Base-by-base conservation (phyloP, 2,113 vertebrate species). In the rat (Rattus norvegicus) region DNA sequence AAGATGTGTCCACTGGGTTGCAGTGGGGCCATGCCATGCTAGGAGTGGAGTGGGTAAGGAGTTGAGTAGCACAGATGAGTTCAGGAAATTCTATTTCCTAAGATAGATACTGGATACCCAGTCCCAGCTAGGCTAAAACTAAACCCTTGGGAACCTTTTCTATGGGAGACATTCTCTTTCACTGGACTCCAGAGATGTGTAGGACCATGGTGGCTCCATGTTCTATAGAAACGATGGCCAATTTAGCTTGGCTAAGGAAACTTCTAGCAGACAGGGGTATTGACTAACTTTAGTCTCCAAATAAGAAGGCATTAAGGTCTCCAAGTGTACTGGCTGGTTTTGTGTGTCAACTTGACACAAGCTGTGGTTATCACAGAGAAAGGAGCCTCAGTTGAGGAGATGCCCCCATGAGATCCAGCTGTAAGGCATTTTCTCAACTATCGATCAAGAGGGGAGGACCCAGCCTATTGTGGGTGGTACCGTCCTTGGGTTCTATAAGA, bases 181-280 rank as follows among this genome's bases (percentile, higher is more conserved):
- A 30, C 90, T 0, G 11, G 22, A 4, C 63, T 93, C 70, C 47
- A 88, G 47, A 95, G 69, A 14, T 92, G 80, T 7, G 65, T 70
- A 52, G 43, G 36, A 33, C 28, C 28, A 59, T 56, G 10, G 24
- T 12, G 33, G 30, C 52, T 72, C 43, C 10, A 4, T 54, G 39
- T 95, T 93, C 7, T 7, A 88, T 88, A 85, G 61, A 54, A 69
- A 77, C 95, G 85, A 72, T 39, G 16, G 63, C 43, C 65, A 76
- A 59, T 75, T 39, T 80, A 87, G 10, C 56, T 67, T 61, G 39
- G 52, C 22, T 49, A 61, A 75, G 80, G 76, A 85, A 80, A 63
- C 36, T 86, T 86, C 54, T 65, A 61, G 39, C 12, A 90, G 88
- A 90, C 63, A 75, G 19, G n/a, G 8, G 43, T 90, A 69, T 61